phyloP scores from a whole-genome alignment of 2,113 vertebrate species.

The Agelaius phoeniceus region DNA sequence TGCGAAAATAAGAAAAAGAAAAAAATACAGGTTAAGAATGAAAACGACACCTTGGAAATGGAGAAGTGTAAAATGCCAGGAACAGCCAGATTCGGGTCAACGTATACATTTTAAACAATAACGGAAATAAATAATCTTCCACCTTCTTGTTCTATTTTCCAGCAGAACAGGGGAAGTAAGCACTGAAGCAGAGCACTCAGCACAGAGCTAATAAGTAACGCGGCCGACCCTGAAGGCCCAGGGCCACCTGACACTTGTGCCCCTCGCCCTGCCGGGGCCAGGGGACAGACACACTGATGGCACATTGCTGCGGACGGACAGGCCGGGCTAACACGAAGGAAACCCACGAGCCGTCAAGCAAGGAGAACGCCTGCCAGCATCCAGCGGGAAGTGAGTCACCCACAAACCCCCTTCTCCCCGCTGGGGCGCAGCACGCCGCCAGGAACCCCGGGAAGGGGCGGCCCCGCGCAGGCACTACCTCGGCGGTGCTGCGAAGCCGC shows the following conservation, averaged over 20 bases:
- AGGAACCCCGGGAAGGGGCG: rapidly evolving
- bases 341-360: background rate
- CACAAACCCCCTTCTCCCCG: rapidly evolving
- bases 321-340: rapidly evolving
- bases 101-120: rapidly evolving
- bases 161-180: background rate
- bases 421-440: background rate
- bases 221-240: no score
- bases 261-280: background rate
- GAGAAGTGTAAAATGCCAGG: background rate
- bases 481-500: background rate
- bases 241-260: background rate
- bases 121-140: background rate
- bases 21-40: background rate
- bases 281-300: rapidly evolving
- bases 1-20: background rate
- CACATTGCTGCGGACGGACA: rapidly evolving
- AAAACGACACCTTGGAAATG: background rate
- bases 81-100: background rate
- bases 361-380: rapidly evolving
- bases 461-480: rapidly evolving
- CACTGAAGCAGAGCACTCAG: rapidly evolving
- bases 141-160: background rate
- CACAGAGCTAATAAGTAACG: no score
- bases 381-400: rapidly evolving